phyloP scores from a whole-genome alignment of 2,888 invertebrate species.

The Fabriciana adippe region DNA sequence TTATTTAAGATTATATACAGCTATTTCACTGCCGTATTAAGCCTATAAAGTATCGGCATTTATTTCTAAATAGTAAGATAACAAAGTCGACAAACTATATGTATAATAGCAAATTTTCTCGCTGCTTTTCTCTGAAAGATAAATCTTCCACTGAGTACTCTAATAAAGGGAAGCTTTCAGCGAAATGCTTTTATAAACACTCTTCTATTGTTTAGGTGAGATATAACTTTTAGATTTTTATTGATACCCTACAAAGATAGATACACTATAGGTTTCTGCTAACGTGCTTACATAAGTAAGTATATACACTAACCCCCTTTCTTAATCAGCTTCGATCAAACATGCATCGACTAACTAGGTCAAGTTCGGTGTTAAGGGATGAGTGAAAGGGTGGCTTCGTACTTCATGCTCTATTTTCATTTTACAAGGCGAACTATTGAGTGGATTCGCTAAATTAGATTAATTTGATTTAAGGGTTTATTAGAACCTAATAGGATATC shows the following conservation, averaged over 20 bases:
- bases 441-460: conserved; percentile 22
- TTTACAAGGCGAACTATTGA: conserved; percentile 26
- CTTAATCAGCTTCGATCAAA: conserved; percentile 48
- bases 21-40: background rate
- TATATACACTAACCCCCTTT: conserved; percentile 37
- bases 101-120: background rate
- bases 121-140: conserved; percentile 2
- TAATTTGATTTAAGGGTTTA: conserved; percentile 15
- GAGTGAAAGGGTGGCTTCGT: conserved; percentile 34
- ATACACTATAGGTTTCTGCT: conserved; percentile 28
- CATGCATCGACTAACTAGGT: conserved; percentile 42
- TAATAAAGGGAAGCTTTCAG: conserved; percentile 18
- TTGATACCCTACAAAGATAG: conserved; percentile 32
- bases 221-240: conserved; percentile 35
- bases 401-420: conserved; percentile 31
- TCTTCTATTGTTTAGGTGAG: conserved; percentile 16
- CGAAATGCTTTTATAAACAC: conserved; percentile 16
- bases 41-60: background rate
- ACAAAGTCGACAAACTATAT: conserved; percentile 1
- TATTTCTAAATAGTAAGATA: background rate
- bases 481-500: conserved; percentile 8
- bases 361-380: conserved; percentile 42
- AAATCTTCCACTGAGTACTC: conserved; percentile 17
- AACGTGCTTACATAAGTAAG: conserved; percentile 41
- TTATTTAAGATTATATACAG: no score